Evolutionary conservation across 92 coral and sea anemone genomes (phyloP).

Genomic region (Epizoanthus ramosus): DNA sequence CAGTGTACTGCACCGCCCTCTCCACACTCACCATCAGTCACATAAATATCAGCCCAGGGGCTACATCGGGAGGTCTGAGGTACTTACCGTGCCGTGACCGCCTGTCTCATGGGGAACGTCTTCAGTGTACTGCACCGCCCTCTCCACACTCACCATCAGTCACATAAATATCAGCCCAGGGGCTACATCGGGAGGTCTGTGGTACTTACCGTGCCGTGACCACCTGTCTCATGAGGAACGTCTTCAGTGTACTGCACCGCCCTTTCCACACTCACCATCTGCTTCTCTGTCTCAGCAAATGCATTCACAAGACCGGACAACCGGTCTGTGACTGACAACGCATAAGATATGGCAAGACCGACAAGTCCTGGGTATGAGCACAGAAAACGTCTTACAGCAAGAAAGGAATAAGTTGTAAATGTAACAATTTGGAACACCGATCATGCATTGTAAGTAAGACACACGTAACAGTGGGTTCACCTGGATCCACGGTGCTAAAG

Average conservation of each 20-base stretch:
- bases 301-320: slow-evolving; percentile 94
- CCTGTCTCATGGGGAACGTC: slow-evolving; percentile 74
- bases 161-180: background rate
- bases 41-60: background rate
- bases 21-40: too few species aligned
- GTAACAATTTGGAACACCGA: background rate
- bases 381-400: background rate
- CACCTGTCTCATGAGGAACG: slow-evolving; percentile 68
- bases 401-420: background rate
- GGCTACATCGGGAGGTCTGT: background rate
- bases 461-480: slow-evolving; percentile 33
- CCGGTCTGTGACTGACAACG: slow-evolving; percentile 89
- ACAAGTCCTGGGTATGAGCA: slow-evolving; percentile 73
- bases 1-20: too few species aligned
- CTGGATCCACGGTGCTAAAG: slow-evolving; percentile 93
- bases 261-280: slow-evolving; percentile 89
- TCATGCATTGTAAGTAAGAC: background rate
- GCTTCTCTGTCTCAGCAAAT: slow-evolving; percentile 98
- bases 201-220: slow-evolving; percentile 48
- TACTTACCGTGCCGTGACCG: slow-evolving; percentile 50
- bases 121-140: background rate
- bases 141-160: too few species aligned
- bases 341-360: slow-evolving; percentile 97
- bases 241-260: slow-evolving; percentile 92
- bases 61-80: background rate